These are phyloP conservation scores for Andinoacara biseriatus DNA, from an alignment of 2,113 vertebrate genomes.

Conservation along the genomic window DNA sequence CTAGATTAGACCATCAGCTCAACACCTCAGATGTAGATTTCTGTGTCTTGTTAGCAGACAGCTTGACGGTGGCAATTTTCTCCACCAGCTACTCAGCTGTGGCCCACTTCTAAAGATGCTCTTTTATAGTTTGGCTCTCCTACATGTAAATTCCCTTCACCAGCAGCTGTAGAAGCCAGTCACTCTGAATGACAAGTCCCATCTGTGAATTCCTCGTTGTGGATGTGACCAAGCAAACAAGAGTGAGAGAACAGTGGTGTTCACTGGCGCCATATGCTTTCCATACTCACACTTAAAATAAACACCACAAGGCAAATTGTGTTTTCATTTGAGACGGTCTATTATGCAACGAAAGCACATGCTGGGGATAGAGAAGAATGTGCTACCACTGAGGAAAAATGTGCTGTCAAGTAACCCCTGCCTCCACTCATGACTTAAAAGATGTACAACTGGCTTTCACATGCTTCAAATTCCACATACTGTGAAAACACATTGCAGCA, in stretches of 20 bases:
- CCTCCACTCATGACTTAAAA: slow-evolving; percentile 7
- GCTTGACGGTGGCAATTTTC: slow-evolving; percentile 28
- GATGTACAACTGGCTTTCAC: slow-evolving; percentile 26
- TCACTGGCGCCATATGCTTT: slow-evolving; percentile 34
- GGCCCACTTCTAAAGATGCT: neutral
- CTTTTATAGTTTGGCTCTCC: neutral
- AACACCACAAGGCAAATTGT: slow-evolving; percentile 16
- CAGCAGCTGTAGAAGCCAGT: slow-evolving; percentile 30
- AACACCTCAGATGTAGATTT: slow-evolving; percentile 31
- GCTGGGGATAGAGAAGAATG: slow-evolving; percentile 6
- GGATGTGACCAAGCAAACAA: slow-evolving; percentile 34
- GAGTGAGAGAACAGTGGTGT: neutral
- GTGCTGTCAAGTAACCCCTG: slow-evolving; percentile 13
- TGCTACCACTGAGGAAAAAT: slow-evolving; percentile 29
- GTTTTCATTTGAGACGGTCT: slow-evolving; percentile 18
- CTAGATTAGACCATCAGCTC: slow-evolving; percentile 21
- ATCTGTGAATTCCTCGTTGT: slow-evolving; percentile 23
- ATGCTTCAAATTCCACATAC: slow-evolving; percentile 39
- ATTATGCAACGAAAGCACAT: slow-evolving; percentile 47
- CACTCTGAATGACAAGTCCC: slow-evolving; percentile 20
- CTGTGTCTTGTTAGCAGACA: slow-evolving; percentile 49
- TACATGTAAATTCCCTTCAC: neutral
- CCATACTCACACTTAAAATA: slow-evolving; percentile 23
- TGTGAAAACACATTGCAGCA: neutral
- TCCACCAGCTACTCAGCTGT: slow-evolving; percentile 30